Conservation (phyloP, 35 echinoderm and acorn worm species). For the Apostichopus parvimensis region DNA sequence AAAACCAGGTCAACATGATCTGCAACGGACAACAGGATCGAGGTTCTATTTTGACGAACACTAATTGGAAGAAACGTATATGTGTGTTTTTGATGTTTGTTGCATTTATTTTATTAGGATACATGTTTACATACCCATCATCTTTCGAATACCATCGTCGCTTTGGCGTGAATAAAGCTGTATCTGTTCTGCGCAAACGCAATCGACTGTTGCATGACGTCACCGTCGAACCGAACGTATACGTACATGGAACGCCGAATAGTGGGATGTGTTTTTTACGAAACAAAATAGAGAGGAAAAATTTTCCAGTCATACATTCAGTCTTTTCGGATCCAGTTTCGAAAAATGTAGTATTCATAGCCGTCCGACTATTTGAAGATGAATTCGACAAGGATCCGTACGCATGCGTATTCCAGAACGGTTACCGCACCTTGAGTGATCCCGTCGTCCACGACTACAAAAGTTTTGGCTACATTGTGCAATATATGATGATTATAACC, state of each 20-base stretch:
- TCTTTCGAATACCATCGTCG: not conserved
- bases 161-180: not conserved
- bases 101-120: not conserved
- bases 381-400: slow-evolving; percentile 57
- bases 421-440: slow-evolving; percentile 39
- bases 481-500: slow-evolving; percentile 78
- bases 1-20: not conserved
- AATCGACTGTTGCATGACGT: slow-evolving; percentile 28
- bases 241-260: not conserved
- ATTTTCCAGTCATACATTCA: slow-evolving; percentile 80
- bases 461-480: slow-evolving; percentile 79
- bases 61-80: not conserved
- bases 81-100: not conserved
- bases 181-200: slow-evolving; percentile 14
- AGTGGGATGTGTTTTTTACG: slow-evolving; percentile 70
- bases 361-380: slow-evolving; percentile 51
- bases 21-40: not conserved
- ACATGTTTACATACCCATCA: not conserved
- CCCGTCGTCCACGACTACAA: slow-evolving; percentile 68
- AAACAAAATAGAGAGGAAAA: slow-evolving; percentile 40
- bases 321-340: slow-evolving; percentile 69
- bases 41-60: not conserved
- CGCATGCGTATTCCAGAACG: slow-evolving; percentile 67
- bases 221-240: not conserved
- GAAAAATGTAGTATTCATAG: slow-evolving; percentile 69